A percentile compares a stretch with the other conserved stretches of the same genome.
phyloP scores from a whole-genome alignment of 2,113 vertebrate species.

The Oryzias melastigma region DNA sequence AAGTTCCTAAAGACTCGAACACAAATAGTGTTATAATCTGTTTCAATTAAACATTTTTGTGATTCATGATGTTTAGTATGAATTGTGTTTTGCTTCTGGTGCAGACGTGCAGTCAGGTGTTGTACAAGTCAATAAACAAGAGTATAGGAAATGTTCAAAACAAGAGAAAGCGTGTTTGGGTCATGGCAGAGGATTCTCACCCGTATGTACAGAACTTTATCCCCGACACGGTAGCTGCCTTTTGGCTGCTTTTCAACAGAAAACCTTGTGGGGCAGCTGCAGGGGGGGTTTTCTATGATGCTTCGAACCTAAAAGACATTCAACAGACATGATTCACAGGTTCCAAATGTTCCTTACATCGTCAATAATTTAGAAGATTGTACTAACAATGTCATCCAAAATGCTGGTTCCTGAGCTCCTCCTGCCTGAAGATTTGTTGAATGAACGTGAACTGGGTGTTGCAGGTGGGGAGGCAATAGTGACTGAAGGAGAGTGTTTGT shows the following conservation, averaged over 20 bases:
- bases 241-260: conserved; percentile 94
- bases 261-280: conserved; percentile 89
- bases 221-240: conserved; percentile 93
- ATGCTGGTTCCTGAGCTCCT: conserved; percentile 82
- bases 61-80: too few species aligned
- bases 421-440: conserved; percentile 80
- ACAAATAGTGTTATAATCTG: too few species aligned
- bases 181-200: conserved; percentile 71
- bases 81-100: too few species aligned
- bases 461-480: conserved; percentile 37
- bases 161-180: too few species aligned
- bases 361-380: background rate
- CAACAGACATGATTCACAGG: conserved; percentile 11
- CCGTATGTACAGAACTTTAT: conserved; percentile 96
- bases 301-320: conserved; percentile 83
- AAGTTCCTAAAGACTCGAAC: too few species aligned
- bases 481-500: conserved; percentile 20
- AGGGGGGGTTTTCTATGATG: conserved; percentile 91
- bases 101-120: too few species aligned
- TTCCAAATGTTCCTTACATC: background rate
- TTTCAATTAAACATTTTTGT: too few species aligned
- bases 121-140: too few species aligned
- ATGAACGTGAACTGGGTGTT: conserved; percentile 49
- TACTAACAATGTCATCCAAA: conserved; percentile 90
- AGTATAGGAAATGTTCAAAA: too few species aligned